Conservation (phyloP, 2,888 invertebrate genomes). For the Polyommatus iphigenia region DNA sequence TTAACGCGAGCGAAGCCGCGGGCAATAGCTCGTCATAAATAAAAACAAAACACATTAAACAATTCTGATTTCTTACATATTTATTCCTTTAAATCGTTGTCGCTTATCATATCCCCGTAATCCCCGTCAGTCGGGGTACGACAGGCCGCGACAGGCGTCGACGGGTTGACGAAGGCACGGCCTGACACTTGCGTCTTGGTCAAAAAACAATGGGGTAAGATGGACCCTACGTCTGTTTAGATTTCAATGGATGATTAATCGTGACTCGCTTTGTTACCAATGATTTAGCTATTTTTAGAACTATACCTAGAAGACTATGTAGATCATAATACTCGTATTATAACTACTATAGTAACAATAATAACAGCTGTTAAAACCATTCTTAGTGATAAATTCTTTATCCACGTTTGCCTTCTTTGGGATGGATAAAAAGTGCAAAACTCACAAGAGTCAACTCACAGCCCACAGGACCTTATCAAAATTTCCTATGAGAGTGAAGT, state of each 20-base stretch:
- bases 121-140: conserved; percentile 1
- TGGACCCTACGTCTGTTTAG: conserved; percentile 2
- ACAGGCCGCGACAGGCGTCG: conserved; percentile 31
- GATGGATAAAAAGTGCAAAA: too few species aligned
- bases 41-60: background rate
- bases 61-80: too few species aligned
- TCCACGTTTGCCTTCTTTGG: too few species aligned
- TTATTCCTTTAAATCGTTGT: background rate
- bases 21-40: too few species aligned
- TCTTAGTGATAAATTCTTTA: too few species aligned
- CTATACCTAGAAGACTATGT: background rate
- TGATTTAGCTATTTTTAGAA: background rate
- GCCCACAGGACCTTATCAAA: too few species aligned
- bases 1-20: too few species aligned
- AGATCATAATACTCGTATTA: too few species aligned
- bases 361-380: too few species aligned
- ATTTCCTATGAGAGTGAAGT: too few species aligned
- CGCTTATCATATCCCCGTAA: background rate
- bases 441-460: too few species aligned
- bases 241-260: conserved; percentile 4
- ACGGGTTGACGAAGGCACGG: conserved; percentile 25
- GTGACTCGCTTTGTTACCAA: background rate
- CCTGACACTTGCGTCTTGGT: background rate
- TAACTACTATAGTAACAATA: too few species aligned
- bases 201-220: conserved; percentile 18